These are phyloP conservation scores for Hemaris fuciformis DNA, from an alignment of 2,888 invertebrate species.

Conservation along the genomic window DNA sequence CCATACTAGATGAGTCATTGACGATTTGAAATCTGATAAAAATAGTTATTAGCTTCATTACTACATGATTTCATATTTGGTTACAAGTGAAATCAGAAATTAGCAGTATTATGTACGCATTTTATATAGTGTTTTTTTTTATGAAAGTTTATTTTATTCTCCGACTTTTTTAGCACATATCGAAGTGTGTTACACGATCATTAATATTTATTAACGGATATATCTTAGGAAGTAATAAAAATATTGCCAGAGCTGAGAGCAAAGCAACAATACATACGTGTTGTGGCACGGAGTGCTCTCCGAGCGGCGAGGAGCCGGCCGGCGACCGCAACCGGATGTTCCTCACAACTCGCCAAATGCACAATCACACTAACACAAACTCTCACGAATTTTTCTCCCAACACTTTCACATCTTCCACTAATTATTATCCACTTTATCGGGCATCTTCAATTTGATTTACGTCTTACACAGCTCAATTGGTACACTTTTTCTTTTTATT, in stretches of 20 bases:
- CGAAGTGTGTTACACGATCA: no score
- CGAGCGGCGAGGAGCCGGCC: slow-evolving; percentile 18
- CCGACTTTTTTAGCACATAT: no score
- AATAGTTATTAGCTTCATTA: slow-evolving; percentile 7
- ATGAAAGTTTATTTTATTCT: no score
- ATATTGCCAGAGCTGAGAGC: background rate
- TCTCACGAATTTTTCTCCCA: slow-evolving; percentile 82
- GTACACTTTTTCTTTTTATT: slow-evolving; percentile 77
- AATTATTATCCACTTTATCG: slow-evolving; percentile 82
- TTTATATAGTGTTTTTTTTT: no score
- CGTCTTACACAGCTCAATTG: slow-evolving; percentile 76
- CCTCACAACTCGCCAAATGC: slow-evolving; percentile 72
- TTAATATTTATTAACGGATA: background rate
- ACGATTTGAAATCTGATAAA: slow-evolving; percentile 9
- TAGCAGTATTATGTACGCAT: no score
- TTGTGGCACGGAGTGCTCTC: background rate
- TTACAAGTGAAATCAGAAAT: background rate
- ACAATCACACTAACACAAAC: slow-evolving; percentile 78
- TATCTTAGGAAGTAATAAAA: no score
- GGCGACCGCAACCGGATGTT: slow-evolving; percentile 65
- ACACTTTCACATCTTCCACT: slow-evolving; percentile 80
- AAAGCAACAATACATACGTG: background rate
- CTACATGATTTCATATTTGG: background rate
- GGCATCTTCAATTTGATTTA: slow-evolving; percentile 82
- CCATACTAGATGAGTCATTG: slow-evolving; percentile 7